Evolutionary conservation across 1,140 invertebrate species (phyloP).

Genomic region (Sweltsa coloradensis): DNA sequence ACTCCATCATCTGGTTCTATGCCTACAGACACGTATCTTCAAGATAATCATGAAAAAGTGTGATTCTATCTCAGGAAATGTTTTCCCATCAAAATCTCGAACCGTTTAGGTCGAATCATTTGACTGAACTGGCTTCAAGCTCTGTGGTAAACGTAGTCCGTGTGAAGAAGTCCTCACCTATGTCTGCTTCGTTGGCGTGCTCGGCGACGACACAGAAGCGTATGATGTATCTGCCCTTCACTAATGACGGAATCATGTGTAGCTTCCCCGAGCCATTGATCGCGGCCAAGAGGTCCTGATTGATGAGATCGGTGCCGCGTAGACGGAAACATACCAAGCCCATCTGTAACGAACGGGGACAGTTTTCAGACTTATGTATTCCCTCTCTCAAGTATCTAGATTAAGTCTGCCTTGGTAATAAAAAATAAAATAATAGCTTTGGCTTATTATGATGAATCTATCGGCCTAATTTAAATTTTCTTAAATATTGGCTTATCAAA

Average conservation of each 20-base stretch:
- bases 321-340: conserved; percentile 59
- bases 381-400: too few relatives aligned
- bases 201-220: conserved; percentile 76
- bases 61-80: not conserved
- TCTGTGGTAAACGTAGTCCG: too few relatives aligned
- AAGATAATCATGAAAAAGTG: not conserved
- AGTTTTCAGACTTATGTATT: too few relatives aligned
- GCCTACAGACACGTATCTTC: not conserved
- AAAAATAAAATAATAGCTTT: too few relatives aligned
- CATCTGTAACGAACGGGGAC: conserved; percentile 28
- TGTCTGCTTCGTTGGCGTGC: conserved; percentile 61
- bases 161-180: conserved; percentile 35
- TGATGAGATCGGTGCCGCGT: conserved; percentile 56
- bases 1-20: conserved; percentile 2
- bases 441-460: too few relatives aligned
- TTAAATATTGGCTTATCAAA: too few relatives aligned
- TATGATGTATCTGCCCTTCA: conserved; percentile 60
- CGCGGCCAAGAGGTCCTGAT: conserved; percentile 65
- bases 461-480: too few relatives aligned
- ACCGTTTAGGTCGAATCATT: too few relatives aligned
- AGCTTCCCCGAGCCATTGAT: conserved; percentile 82
- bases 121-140: too few relatives aligned
- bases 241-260: conserved; percentile 78
- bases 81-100: too few relatives aligned
- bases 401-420: too few relatives aligned